Evolutionary conservation across 64 coral and sea anemone species (phyloP).

Genomic region (Anthopleura sola): DNA sequence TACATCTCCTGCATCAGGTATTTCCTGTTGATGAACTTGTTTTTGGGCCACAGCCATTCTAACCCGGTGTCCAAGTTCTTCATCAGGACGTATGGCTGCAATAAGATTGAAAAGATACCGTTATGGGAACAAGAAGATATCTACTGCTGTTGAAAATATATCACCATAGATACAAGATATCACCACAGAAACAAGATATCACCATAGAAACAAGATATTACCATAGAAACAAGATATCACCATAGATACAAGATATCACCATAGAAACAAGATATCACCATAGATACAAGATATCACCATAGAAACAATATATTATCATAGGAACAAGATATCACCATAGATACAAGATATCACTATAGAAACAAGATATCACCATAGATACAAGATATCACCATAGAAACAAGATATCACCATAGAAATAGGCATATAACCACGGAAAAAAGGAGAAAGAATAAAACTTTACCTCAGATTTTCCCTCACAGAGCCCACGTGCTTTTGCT

Average conservation of each 20-base stretch:
- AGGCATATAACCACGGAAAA: neutral
- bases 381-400: too few relatives aligned
- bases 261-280: too few relatives aligned
- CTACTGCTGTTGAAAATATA: too few relatives aligned
- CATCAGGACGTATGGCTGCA: slow-evolving; percentile 83
- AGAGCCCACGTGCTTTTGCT: slow-evolving; percentile 74
- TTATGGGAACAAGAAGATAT: neutral
- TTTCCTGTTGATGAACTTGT: slow-evolving; percentile 92
- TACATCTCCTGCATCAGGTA: slow-evolving; percentile 94
- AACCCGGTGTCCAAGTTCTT: slow-evolving; percentile 76
- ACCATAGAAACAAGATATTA: neutral
- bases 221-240: neutral
- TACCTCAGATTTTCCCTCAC: slow-evolving; percentile 83
- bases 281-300: too few relatives aligned
- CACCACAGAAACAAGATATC: neutral
- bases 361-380: too few relatives aligned
- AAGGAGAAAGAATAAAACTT: neutral
- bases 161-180: neutral
- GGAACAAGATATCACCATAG: too few relatives aligned
- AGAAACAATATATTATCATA: too few relatives aligned
- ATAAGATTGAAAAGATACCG: neutral
- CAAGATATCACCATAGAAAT: too few relatives aligned
- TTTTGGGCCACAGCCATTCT: slow-evolving; percentile 82
- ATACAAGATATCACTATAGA: too few relatives aligned
- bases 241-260: too few relatives aligned